These are phyloP conservation scores for Ditylenchus dipsaci DNA, from an alignment of 1,140 invertebrate genomes.

Conservation along the genomic window DNA sequence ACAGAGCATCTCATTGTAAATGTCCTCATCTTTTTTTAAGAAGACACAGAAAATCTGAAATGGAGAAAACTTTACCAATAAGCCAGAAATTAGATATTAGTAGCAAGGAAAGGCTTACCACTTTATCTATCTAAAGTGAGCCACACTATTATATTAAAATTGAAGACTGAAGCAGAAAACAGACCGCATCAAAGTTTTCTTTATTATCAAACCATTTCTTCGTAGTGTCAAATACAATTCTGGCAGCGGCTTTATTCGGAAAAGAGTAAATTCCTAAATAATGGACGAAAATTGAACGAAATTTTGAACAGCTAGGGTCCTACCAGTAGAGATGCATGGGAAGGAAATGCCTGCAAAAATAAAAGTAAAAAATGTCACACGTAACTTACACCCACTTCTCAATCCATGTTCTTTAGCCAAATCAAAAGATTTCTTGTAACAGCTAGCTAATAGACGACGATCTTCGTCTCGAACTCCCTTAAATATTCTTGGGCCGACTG, in stretches of 20 bases:
- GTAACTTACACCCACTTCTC: slow-evolving; percentile 9
- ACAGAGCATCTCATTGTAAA: slow-evolving; percentile 3
- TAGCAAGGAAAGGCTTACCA: neutral
- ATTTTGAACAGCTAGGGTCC: too few species aligned
- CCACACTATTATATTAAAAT: neutral
- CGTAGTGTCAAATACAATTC: slow-evolving; percentile 22
- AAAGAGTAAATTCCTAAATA: slow-evolving; percentile 18
- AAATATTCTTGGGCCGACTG: slow-evolving; percentile 22
- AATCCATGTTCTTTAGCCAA: slow-evolving; percentile 22
- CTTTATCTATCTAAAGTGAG: slow-evolving; percentile 12
- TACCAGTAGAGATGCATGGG: slow-evolving; percentile 32
- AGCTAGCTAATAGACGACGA: neutral
- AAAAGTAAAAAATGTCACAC: neutral
- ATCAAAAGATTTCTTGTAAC: slow-evolving; percentile 29
- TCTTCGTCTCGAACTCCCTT: slow-evolving; percentile 7
- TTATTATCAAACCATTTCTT: slow-evolving; percentile 15
- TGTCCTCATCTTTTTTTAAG: slow-evolving; percentile 12
- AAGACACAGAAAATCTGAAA: slow-evolving; percentile 27
- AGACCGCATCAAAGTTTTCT: slow-evolving; percentile 9
- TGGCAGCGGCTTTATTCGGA: slow-evolving; percentile 25
- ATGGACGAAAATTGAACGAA: too few species aligned
- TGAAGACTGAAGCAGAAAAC: neutral
- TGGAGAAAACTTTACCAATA: neutral
- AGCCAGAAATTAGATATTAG: neutral
- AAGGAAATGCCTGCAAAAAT: slow-evolving; percentile 2